A percentile compares a stretch with the other conserved stretches of the same genome.
Evolutionary conservation across 2,888 invertebrate genomes (phyloP).

Genomic region (Hemithea aestivaria): DNA sequence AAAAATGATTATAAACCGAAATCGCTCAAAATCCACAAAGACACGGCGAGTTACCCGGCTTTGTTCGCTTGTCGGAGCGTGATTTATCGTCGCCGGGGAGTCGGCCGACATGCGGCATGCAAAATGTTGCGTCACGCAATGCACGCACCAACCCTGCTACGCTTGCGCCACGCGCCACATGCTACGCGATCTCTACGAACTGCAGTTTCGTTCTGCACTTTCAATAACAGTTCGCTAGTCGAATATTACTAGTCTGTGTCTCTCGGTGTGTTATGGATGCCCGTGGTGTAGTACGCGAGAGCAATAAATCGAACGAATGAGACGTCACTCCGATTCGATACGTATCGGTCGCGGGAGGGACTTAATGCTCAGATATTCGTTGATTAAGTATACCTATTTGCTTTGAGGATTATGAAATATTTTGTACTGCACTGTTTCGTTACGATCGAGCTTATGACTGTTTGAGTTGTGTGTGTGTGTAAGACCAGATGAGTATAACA

Average conservation of each 20-base stretch:
- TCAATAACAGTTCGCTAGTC: neutral
- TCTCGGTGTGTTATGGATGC: conserved; percentile 28
- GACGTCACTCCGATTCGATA: conserved; percentile 74
- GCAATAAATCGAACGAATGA: conserved; percentile 73
- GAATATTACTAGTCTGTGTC: conserved; percentile 31
- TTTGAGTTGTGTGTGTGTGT: too few species aligned
- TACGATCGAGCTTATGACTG: conserved; percentile 4
- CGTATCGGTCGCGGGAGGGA: conserved; percentile 63
- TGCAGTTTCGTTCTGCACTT: conserved; percentile 22
- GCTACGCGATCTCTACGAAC: conserved; percentile 12
- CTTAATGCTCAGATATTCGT: conserved; percentile 58
- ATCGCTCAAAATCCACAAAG: conserved; percentile 74
- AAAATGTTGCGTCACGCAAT: conserved; percentile 72
- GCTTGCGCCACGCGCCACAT: conserved; percentile 35
- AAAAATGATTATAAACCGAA: conserved; percentile 73
- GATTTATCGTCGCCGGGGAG: conserved; percentile 60
- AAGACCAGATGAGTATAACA: too few species aligned
- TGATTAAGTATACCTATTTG: conserved; percentile 72
- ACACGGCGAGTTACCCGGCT: conserved; percentile 75
- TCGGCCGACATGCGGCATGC: conserved; percentile 54
- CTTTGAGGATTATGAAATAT: conserved; percentile 50
- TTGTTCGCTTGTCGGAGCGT: conserved; percentile 68
- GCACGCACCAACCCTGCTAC: conserved; percentile 34
- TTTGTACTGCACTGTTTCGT: conserved; percentile 31
- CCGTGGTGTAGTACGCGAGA: conserved; percentile 42